Conservation (phyloP, 2,888 invertebrate genomes). For the Mayetiola destructor region DNA sequence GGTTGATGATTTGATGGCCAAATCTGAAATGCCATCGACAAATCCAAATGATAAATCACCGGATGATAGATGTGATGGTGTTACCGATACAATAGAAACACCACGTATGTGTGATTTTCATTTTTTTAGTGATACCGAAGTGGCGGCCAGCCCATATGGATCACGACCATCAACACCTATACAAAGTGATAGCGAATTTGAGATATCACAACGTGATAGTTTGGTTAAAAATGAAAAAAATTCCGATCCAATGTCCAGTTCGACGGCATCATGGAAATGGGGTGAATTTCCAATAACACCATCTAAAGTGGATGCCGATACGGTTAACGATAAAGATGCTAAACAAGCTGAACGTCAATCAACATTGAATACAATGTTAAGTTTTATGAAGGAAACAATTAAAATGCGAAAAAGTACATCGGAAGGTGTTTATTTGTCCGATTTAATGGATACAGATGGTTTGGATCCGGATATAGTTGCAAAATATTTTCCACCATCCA, state of each 20-base stretch:
- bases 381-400: conserved; percentile 72
- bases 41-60: conserved; percentile 8
- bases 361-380: conserved; percentile 81
- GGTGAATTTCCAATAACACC: conserved; percentile 56
- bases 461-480: conserved; percentile 86
- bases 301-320: not conserved
- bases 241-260: conserved; percentile 25
- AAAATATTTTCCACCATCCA: conserved; percentile 58
- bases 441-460: conserved; percentile 64
- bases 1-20: not conserved
- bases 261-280: conserved; percentile 65
- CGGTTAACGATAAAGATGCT: conserved; percentile 1
- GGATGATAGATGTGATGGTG: not conserved
- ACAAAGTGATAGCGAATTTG: conserved; percentile 90
- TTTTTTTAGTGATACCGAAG: conserved; percentile 88
- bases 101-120: conserved; percentile 44
- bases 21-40: conserved; percentile 16
- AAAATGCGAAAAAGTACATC: conserved; percentile 42
- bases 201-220: conserved; percentile 42
- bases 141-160: conserved; percentile 43
- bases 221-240: conserved; percentile 23
- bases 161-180: conserved; percentile 70
- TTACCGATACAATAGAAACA: not conserved
- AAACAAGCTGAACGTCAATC: conserved; percentile 40
- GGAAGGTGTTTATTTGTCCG: conserved; percentile 78